Conservation (phyloP, 2,113 vertebrate species). For the Arvicanthis niloticus region DNA sequence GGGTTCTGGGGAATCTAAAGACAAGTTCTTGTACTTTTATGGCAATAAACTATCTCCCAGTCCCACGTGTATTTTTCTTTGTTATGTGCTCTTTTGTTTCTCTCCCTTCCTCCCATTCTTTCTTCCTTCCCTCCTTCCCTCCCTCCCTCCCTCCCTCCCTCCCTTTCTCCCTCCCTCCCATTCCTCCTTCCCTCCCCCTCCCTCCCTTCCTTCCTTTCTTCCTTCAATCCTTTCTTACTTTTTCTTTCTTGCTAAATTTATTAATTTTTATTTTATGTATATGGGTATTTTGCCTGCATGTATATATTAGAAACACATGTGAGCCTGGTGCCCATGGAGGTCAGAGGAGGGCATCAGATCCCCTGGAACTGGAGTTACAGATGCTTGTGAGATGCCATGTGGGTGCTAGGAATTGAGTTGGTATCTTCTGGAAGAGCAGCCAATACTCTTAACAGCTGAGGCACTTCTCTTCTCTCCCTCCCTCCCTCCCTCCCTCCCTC, state of each 20-base stretch:
- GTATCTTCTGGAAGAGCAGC: neutral
- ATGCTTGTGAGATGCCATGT: neutral
- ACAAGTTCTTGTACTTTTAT: neutral
- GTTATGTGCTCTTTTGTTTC: neutral
- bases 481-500: rapidly evolving
- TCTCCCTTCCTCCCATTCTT: neutral
- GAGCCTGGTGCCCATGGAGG: neutral
- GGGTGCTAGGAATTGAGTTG: neutral
- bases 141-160: neutral
- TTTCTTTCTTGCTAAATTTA: neutral
- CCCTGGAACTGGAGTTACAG: neutral
- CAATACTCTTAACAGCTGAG: neutral
- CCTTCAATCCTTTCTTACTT: neutral
- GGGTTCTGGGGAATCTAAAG: neutral
- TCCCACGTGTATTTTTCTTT: neutral
- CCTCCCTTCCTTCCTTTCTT: neutral
- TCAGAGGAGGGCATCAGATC: neutral
- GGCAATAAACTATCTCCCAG: neutral
- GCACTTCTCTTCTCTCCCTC: neutral
- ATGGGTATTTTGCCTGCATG: neutral
- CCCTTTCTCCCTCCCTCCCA: neutral
- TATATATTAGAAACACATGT: neutral
- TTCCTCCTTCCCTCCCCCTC: neutral
- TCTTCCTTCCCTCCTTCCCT: neutral
- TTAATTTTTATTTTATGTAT: neutral